These are phyloP conservation scores for Tupiocoris notatus DNA, from an alignment of 2,888 invertebrate species.

Conservation along the genomic window DNA sequence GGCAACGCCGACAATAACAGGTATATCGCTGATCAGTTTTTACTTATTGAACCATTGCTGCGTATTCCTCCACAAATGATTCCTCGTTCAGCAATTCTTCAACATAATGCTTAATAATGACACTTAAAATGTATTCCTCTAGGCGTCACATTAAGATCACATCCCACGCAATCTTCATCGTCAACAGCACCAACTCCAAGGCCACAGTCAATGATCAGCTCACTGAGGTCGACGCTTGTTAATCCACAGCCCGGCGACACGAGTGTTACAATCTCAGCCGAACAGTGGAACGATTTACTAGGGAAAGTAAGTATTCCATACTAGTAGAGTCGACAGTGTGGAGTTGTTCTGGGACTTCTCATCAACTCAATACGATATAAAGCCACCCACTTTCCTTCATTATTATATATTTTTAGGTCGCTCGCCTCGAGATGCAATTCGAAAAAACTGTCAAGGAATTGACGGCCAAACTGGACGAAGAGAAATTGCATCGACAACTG, in stretches of 20 bases:
- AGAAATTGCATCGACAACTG: conserved; percentile 64
- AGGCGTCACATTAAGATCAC: conserved; percentile 36
- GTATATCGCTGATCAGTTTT: no score
- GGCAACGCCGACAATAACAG: not conserved
- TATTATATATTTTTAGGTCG: conserved; percentile 47
- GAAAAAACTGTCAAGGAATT: conserved; percentile 67
- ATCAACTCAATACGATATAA: not conserved
- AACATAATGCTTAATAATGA: no score
- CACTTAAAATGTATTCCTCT: not conserved
- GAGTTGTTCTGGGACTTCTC: not conserved
- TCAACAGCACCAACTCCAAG: conserved; percentile 15
- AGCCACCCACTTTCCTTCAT: no score
- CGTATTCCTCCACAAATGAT: not conserved
- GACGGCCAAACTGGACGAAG: conserved; percentile 61
- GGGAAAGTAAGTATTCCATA: conserved; percentile 55
- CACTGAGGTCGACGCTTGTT: conserved; percentile 29
- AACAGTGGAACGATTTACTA: conserved; percentile 53
- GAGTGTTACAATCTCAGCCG: conserved; percentile 49
- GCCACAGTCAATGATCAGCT: conserved; percentile 45
- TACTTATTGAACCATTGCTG: no score
- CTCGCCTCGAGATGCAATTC: conserved; percentile 53
- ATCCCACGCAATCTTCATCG: conserved; percentile 6
- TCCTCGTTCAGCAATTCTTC: not conserved
- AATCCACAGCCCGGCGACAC: conserved; percentile 43
- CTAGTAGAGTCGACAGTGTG: no score